A percentile compares a stretch with the other conserved stretches of the same genome.
phyloP scores from a whole-genome alignment of 2,797 vertebrate species.

The Microctenopoma lineatum region DNA sequence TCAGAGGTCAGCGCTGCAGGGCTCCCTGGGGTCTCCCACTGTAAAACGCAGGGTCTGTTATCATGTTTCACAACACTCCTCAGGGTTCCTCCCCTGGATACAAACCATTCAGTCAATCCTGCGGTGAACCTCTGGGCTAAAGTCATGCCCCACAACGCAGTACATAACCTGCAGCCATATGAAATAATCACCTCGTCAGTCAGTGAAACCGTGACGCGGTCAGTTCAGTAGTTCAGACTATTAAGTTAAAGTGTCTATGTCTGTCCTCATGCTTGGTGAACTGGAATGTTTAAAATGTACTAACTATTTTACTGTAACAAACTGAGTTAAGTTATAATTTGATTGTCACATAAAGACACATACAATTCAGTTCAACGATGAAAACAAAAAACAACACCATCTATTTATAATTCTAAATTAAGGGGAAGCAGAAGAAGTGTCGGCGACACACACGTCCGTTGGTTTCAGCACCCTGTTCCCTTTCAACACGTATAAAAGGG shows the following conservation, averaged over 20 bases:
- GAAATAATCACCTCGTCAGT: conserved; percentile 33
- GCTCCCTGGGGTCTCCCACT: conserved; percentile 38
- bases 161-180: not conserved
- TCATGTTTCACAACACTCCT: conserved; percentile 64
- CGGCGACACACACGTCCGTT: not conserved
- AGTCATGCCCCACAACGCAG: conserved; percentile 41
- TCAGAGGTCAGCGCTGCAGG: conserved; percentile 48
- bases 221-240: not conserved
- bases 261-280: too few relatives aligned
- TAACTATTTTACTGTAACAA: too few relatives aligned
- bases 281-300: too few relatives aligned
- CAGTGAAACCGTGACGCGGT: conserved; percentile 8
- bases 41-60: conserved; percentile 59
- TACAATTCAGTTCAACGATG: too few relatives aligned
- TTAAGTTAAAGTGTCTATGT: not conserved
- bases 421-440: not conserved
- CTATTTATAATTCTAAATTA: not conserved
- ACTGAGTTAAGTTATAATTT: too few relatives aligned
- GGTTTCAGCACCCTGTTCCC: not conserved
- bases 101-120: conserved; percentile 32
- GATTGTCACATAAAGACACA: too few relatives aligned
- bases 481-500: conserved; percentile 5
- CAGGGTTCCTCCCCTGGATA: conserved; percentile 36
- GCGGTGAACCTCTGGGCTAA: conserved; percentile 47
- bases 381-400: not conserved